Evolutionary conservation across 2,797 vertebrate species (phyloP).

Genomic region (Arrhamphus sclerolepis): DNA sequence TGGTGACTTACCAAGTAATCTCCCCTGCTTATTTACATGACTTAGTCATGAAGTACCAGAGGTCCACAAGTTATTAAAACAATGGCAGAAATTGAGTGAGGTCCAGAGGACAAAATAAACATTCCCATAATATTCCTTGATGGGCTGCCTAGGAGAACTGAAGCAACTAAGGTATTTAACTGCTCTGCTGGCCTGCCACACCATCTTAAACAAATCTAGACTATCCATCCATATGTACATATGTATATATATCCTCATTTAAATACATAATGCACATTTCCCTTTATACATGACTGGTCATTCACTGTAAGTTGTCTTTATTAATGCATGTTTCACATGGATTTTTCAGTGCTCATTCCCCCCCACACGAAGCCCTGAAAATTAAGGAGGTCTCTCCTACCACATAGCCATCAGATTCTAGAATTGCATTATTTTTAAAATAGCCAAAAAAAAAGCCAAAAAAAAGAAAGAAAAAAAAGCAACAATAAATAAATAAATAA

Average conservation of each 20-base stretch:
- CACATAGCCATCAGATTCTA: background rate
- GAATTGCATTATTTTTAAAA: too few species aligned
- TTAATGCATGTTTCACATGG: background rate
- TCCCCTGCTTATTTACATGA: constrained; percentile 40
- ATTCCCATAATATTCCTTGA: constrained; percentile 52
- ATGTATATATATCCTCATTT: constrained; percentile 23
- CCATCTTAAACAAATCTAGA: constrained; percentile 19
- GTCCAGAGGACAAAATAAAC: constrained; percentile 33
- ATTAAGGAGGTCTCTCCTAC: background rate
- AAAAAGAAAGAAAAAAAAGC: too few species aligned
- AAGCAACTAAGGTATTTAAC: constrained; percentile 42
- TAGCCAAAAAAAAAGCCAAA: too few species aligned
- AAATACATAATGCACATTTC: constrained; percentile 15
- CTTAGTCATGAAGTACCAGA: constrained; percentile 26
- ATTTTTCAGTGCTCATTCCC: background rate
- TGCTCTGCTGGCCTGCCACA: constrained; percentile 35
- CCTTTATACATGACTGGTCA: background rate
- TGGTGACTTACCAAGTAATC: constrained; percentile 5
- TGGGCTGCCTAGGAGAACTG: constrained; percentile 38
- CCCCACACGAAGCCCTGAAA: background rate
- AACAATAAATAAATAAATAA: too few species aligned
- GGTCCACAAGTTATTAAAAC: constrained; percentile 43
- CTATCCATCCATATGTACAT: constrained; percentile 25
- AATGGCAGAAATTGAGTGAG: constrained; percentile 28
- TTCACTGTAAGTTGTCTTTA: background rate